Evolutionary conservation across 37 sponge, comb jelly and placozoan species (phyloP).

Genomic region (Haliclona indistincta): DNA sequence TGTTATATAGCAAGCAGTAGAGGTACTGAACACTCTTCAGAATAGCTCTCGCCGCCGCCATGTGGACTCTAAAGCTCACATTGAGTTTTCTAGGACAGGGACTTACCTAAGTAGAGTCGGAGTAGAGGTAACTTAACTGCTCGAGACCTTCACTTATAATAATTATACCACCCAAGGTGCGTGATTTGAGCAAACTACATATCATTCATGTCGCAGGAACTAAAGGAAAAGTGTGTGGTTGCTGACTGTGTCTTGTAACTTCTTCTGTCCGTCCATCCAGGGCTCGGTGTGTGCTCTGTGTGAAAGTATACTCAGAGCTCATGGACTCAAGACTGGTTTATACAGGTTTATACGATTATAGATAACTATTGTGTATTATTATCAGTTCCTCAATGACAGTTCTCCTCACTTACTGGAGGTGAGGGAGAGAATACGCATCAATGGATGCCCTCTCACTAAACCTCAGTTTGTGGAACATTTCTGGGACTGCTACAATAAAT

Average conservation of each 20-base stretch:
- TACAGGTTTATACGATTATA: slow-evolving; percentile 57
- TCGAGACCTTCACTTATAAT: no score
- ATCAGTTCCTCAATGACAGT: slow-evolving; percentile 45
- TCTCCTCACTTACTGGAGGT: slow-evolving; percentile 94
- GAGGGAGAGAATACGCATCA: slow-evolving; percentile 91
- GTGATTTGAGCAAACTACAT: slow-evolving; percentile 47
- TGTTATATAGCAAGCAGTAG: no score
- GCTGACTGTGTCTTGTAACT: no score
- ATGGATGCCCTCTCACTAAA: slow-evolving; percentile 84
- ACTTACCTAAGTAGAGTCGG: no score
- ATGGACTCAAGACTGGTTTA: slow-evolving; percentile 85
- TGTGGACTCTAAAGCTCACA: no score
- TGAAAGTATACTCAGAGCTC: slow-evolving; percentile 79
- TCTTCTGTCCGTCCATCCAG: no score
- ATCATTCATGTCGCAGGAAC: slow-evolving; percentile 86
- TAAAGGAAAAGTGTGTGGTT: slow-evolving; percentile 77
- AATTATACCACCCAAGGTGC: no score
- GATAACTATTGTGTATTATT: no score
- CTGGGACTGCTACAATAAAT: slow-evolving; percentile 72
- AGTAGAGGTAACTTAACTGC: no score
- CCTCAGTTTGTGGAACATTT: slow-evolving; percentile 78
- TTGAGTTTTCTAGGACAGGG: no score
- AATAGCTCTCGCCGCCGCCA: no score
- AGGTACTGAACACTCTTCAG: no score
- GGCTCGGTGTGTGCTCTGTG: slow-evolving; percentile 92